Base-by-base conservation (phyloP, 1,140 invertebrate genomes). In the Maniola jurtina region DNA sequence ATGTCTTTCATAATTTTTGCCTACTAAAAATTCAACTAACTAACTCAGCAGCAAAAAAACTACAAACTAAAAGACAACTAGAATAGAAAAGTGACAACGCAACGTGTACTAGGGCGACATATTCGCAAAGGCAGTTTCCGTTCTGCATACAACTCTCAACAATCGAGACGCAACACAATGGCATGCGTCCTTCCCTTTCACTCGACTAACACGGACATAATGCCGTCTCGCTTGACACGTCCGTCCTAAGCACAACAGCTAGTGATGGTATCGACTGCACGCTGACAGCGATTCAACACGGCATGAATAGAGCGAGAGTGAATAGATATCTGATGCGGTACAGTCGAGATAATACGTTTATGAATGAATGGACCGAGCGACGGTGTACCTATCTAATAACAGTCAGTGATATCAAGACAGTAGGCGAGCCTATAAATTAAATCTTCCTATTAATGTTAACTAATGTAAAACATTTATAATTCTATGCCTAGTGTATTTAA, bases 161-260 rank as follows among this genome's bases (percentile, higher is more conserved):
- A 83, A 83, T 84, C 77, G 80, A 81, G 70, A 60, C 77, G 79
- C 76, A 85, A 81, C 78, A 83, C 80, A 86, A 85, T 76, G 76
- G 82, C 77, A 75, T 68, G 71, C 75, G 81, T 86, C 81, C 71
- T 73, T 83, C 78, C 79, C 75, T 82, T 87, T 86, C 79, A 81
- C 72, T 64, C 81, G 54, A 55, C 9, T 68, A 76, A 83, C 70
- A 74, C 56, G 74, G 71, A 76, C 60, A 88, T 89, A 84, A 84
- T 80, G 74, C 75, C 68, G 77, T 81, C 84, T 81, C 79, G 64
- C 76, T 82, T 82, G 84, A 88, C 77, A 81, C 73, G 70, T 86
- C 83, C 81, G 85, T 87, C 84, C 84, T 77, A 59, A 60, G 69
- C 73, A 71, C 73, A 76, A 73, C 72, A 66, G 75, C 71, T 68